These are phyloP conservation scores for Lasioglossum pauxillum DNA, from an alignment of 2,888 invertebrate genomes.

Conservation along the genomic window DNA sequence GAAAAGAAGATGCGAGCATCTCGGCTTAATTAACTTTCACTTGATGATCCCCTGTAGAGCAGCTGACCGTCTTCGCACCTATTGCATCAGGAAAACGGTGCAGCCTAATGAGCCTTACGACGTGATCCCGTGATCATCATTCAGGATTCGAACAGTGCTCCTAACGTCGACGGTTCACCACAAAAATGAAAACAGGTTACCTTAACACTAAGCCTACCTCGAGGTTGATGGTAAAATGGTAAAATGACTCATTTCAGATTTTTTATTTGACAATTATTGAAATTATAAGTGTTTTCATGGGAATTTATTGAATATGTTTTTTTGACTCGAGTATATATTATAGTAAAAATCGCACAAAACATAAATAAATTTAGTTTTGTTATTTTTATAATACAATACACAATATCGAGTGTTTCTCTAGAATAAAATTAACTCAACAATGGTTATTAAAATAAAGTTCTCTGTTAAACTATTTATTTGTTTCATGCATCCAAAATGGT, in stretches of 20 bases:
- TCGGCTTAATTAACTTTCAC: conserved; percentile 59
- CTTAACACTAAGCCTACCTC: too few species aligned
- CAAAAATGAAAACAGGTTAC: background rate
- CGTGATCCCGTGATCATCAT: conserved; percentile 23
- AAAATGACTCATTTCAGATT: too few species aligned
- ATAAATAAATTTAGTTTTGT: too few species aligned
- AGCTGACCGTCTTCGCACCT: conserved; percentile 36
- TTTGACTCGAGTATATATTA: too few species aligned
- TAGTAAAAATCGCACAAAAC: too few species aligned
- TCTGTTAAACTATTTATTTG: background rate
- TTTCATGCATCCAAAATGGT: background rate
- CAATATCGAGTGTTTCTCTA: too few species aligned
- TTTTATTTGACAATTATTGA: too few species aligned
- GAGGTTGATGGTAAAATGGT: too few species aligned
- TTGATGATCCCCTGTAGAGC: conserved; percentile 37
- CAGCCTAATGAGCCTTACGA: conserved; percentile 39
- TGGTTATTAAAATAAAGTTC: background rate
- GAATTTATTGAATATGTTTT: too few species aligned
- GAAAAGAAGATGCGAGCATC: conserved; percentile 35
- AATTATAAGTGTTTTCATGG: too few species aligned
- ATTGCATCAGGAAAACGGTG: conserved; percentile 29
- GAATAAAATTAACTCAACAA: background rate
- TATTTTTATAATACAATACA: too few species aligned
- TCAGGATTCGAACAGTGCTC: background rate
- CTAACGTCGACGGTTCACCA: background rate